Evolutionary conservation across 2,888 invertebrate species (phyloP), one percentile per base, ranked within the genome.

Genomic region (Nemoura dubitans): DNA sequence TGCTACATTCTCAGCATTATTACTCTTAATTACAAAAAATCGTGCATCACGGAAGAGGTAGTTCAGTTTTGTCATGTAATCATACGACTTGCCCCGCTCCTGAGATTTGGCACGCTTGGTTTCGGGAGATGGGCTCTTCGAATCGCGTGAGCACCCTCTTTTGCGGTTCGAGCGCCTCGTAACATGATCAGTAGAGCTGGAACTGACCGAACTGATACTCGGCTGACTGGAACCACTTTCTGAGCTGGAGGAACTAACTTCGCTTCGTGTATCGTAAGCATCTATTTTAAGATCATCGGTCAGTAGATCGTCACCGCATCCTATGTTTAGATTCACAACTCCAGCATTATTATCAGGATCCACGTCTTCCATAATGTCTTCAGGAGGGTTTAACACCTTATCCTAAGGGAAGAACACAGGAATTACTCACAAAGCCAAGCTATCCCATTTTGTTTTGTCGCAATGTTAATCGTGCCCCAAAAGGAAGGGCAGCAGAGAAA

Each of bases 1-100:
- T 59, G 96, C 96, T 85, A 99, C 97, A 92, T 99, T 99, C 92
- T 99, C 99, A 87, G 97, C 96, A 92, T 99, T 99, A 92, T 98
- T 99, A 85, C 98, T 98, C 92, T 99, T 99, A 90, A 99, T 98
- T 87, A 99, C 94, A 92, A 98, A 99, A 93, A 98, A 99, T 88
- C 95, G 94, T 84, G 99, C 97, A 91, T 98, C 98, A 89, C 98
- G 94, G 92, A 99, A 98, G 89, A 99, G 93, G 92, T 98, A 98
- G 92, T 97, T 98, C 89, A 99, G 92, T 92, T 97, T 97, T 29
- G 97, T 96, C 92, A 96, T 94, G 90, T 97, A 97, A 92, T 97
- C 97, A 90, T 97, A 96, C 14, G 95, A 95, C 91, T 96, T 96
- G 89, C 92, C 90, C 87, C 91, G 91, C 42, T 91, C 91, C 89